phyloP scores from a whole-genome alignment of 2,797 vertebrate species.

The Myotis daubentonii region DNA sequence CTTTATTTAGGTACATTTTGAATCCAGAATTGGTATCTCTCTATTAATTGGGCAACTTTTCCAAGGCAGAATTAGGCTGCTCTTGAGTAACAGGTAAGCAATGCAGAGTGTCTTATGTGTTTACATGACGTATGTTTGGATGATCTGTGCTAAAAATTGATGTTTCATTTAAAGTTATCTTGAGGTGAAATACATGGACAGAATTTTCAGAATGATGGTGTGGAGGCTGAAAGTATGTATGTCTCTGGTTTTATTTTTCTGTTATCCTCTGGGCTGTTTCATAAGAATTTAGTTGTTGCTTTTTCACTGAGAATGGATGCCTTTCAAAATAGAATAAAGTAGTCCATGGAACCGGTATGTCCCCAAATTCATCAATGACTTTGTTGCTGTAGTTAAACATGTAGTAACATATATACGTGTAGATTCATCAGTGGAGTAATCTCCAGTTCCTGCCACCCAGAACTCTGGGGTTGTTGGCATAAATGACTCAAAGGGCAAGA shows the following conservation, averaged over 20 bases:
- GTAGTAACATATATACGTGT: neutral
- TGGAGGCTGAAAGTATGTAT: neutral
- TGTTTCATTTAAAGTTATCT: constrained; percentile 15
- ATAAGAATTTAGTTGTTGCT: constrained; percentile 55
- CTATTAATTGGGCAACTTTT: neutral
- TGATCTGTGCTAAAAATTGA: neutral
- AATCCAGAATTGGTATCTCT: neutral
- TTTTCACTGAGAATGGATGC: constrained; percentile 25
- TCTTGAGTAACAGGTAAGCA: neutral
- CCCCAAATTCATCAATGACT: constrained; percentile 27
- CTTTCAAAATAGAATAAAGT: constrained; percentile 57
- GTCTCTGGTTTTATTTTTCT: constrained; percentile 56
- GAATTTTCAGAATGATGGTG: neutral
- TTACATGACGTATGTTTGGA: neutral
- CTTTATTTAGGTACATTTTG: neutral
- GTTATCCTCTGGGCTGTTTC: constrained; percentile 30
- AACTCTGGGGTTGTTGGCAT: constrained; percentile 30
- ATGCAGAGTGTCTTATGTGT: neutral
- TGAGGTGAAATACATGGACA: neutral
- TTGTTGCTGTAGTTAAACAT: constrained; percentile 56
- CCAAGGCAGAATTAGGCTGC: neutral
- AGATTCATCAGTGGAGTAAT: constrained; percentile 51
- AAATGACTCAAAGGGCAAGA: constrained; percentile 34
- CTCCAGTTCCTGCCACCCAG: neutral
- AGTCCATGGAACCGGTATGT: neutral